Base-by-base conservation (phyloP, 2,797 vertebrate species). In the Mus caroli region DNA sequence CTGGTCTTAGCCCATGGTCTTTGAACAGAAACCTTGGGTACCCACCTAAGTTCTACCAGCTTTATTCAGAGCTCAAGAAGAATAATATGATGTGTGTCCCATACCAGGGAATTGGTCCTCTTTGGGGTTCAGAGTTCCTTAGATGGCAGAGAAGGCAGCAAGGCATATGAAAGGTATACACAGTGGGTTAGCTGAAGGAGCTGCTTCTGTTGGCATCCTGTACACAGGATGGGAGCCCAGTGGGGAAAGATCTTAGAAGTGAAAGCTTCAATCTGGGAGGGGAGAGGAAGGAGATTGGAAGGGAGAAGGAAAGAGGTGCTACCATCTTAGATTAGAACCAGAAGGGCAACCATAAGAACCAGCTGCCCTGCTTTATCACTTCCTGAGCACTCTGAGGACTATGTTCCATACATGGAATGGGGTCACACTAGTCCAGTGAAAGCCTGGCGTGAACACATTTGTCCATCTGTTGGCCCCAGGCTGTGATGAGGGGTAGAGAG, bases 81-180 rank as follows among this genome's bases (percentile, higher is more conserved):
- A 40, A 40, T 40, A 40, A 19, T n/a, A 6, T 24, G 34, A 1
- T n/a, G 6, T 69, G 34, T 76, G 19, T n/a, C 67, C 26, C 8
- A 4, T 8, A 5, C 2, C 24, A 1, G 43, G 26, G 40, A n/a
- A 71, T 4, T 40, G 0, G 0, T 67, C 31, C 1, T 6, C 37
- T 37, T 62, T 1, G 13, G 52, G 75, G 11, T 73, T 8, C 10
- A 37, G 64, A 24, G 76, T 4, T 26, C 37, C 58, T 22, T 28
- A 37, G 15, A 6, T 34, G 28, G 34, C 26, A 73, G 46, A 91
- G 75, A 34, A 13, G 90, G 34, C 7, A 6, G n/a, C 3, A 43
- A 28, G 31, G 58, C 11, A 5, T 26, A 6, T 14, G 37, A 64
- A 15, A 52, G 0, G 0, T 12, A 0, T 9, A 76, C 40, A 9